phyloP scores from a whole-genome alignment of 1,140 invertebrate genomes.

The Drosophila sturtevanti region DNA sequence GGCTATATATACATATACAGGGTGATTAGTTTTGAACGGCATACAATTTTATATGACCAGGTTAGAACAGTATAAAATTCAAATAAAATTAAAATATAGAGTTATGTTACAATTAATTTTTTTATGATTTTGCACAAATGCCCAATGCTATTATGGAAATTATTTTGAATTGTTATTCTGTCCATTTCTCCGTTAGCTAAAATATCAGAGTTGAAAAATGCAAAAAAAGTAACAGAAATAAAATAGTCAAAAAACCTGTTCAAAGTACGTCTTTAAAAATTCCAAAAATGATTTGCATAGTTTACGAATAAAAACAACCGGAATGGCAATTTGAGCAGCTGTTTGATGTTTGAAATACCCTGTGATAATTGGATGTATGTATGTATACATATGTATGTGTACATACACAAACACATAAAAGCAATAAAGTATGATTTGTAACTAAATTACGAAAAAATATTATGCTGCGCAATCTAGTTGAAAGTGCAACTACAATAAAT shows the following conservation, averaged over 20 bases:
- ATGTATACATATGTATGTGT: too few relatives aligned
- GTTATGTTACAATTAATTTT: background rate
- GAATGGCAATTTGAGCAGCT: conserved; percentile 13
- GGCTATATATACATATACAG: too few relatives aligned
- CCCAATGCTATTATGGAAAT: conserved; percentile 12
- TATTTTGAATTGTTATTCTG: conserved; percentile 33
- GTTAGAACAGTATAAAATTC: too few relatives aligned
- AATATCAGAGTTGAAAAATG: conserved; percentile 75
- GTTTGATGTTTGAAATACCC: conserved; percentile 17
- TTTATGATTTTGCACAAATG: conserved; percentile 15
- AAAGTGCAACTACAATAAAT: conserved; percentile 39
- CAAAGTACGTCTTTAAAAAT: conserved; percentile 51
- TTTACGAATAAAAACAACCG: conserved; percentile 29
- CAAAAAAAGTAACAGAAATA: conserved; percentile 26
- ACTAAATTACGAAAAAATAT: conserved; percentile 56
- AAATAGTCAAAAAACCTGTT: conserved; percentile 45
- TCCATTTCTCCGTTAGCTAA: conserved; percentile 34
- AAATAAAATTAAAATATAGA: background rate
- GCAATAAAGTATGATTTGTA: conserved; percentile 14
- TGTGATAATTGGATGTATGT: conserved; percentile 22
- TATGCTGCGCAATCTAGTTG: conserved; percentile 40
- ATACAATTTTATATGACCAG: background rate
- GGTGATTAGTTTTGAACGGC: background rate
- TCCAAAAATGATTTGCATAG: conserved; percentile 41
- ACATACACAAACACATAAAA: too few relatives aligned